Conservation (phyloP, 2,888 invertebrate species). For the Chalcis sispes region DNA sequence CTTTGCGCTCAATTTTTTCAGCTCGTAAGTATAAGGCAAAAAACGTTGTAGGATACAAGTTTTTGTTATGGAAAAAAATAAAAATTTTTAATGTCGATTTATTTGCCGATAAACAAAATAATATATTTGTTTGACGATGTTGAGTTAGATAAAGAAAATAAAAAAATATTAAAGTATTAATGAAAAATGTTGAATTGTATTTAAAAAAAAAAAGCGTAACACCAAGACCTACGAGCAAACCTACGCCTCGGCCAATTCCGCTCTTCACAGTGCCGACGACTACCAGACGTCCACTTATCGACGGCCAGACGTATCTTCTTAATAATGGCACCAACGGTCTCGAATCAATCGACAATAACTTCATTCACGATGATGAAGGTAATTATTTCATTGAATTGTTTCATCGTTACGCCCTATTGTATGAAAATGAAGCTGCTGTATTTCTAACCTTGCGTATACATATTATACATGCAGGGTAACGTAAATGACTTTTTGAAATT, state of each 20-base stretch:
- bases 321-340: conserved; percentile 55
- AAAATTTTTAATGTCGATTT: too few relatives aligned
- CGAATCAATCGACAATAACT: conserved; percentile 71
- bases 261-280: conserved; percentile 63
- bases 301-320: conserved; percentile 57
- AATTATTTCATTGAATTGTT: conserved; percentile 33
- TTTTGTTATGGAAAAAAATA: too few relatives aligned
- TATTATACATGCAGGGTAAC: too few relatives aligned
- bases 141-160: too few relatives aligned
- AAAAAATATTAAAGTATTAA: background rate
- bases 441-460: too few relatives aligned
- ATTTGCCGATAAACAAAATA: too few relatives aligned
- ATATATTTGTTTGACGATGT: too few relatives aligned
- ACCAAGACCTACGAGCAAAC: conserved; percentile 69
- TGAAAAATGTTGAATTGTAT: background rate
- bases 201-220: conserved; percentile 21
- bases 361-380: conserved; percentile 73
- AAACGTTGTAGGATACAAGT: too few relatives aligned
- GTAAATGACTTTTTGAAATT: too few relatives aligned
- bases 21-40: too few relatives aligned
- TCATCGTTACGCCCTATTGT: background rate
- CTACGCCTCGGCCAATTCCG: conserved; percentile 77
- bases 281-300: conserved; percentile 51
- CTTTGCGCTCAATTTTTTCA: too few relatives aligned
- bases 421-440: too few relatives aligned